phyloP scores from a whole-genome alignment of 53 echinoderm and acorn worm species.

The Temnopleurus reevesii region DNA sequence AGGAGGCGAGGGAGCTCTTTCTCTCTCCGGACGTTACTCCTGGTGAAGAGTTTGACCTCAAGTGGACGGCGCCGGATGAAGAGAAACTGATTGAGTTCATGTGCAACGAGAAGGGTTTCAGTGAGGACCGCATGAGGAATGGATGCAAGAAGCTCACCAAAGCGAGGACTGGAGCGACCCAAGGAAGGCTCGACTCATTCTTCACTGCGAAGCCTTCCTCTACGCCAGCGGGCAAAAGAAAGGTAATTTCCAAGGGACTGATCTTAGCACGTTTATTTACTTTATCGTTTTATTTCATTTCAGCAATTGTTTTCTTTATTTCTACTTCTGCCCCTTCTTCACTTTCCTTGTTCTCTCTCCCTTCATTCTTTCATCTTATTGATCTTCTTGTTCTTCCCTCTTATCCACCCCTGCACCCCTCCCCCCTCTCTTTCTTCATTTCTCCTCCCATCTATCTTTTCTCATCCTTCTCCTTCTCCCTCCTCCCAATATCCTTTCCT shows the following conservation, averaged over 20 bases:
- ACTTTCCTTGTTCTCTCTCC: not conserved
- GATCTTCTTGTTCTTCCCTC: no score
- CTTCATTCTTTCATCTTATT: no score
- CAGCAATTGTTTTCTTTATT: not conserved
- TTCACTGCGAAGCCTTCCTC: slow-evolving; percentile 77
- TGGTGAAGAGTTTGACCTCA: slow-evolving; percentile 81
- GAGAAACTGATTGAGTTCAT: slow-evolving; percentile 76
- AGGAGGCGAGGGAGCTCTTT: slow-evolving; percentile 89
- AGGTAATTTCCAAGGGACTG: no score
- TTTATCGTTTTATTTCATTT: not conserved
- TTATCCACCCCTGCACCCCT: no score
- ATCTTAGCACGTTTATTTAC: not conserved
- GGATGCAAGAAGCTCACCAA: slow-evolving; percentile 88
- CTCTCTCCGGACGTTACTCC: slow-evolving; percentile 78
- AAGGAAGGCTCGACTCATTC: slow-evolving; percentile 94
- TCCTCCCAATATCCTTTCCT: no score
- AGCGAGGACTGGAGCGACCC: slow-evolving; percentile 87
- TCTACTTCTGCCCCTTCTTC: not conserved
- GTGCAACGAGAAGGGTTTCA: slow-evolving; percentile 84
- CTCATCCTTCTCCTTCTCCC: not conserved
- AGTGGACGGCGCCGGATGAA: slow-evolving; percentile 90
- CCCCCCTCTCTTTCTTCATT: no score
- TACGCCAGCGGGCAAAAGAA: slow-evolving; percentile 68
- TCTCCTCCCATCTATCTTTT: no score
- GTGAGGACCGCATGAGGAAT: slow-evolving; percentile 96